Evolutionary conservation across 2,113 vertebrate species (phyloP).

Genomic region (Glaucidium brasilianum): DNA sequence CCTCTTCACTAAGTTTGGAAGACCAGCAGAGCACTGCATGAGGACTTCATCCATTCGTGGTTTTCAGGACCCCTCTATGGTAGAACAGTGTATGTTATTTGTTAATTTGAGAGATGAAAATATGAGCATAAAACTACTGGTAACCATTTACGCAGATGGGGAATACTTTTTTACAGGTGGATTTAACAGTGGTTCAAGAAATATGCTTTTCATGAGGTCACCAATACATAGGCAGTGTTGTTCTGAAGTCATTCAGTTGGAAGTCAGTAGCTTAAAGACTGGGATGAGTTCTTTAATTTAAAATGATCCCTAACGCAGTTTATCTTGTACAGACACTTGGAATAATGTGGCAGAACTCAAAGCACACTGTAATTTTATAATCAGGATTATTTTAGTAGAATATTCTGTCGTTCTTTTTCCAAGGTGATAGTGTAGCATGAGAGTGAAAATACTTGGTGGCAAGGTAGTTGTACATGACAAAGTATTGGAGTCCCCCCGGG

Average conservation of each 20-base stretch:
- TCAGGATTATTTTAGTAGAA: background rate
- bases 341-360: background rate
- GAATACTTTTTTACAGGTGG: background rate
- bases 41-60: background rate
- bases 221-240: background rate
- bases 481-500: rapidly evolving
- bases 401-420: background rate
- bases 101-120: background rate
- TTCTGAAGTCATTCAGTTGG: background rate
- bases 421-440: background rate
- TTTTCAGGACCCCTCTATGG: background rate
- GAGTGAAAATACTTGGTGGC: background rate
- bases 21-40: background rate
- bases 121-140: background rate
- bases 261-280: background rate
- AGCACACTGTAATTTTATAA: background rate
- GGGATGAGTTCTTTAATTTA: background rate
- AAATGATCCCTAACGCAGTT: background rate
- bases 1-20: background rate
- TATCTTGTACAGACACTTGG: background rate
- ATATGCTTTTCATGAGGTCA: background rate
- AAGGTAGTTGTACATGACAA: background rate
- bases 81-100: background rate
- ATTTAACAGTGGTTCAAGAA: background rate
- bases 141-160: background rate